phyloP scores from a whole-genome alignment of 2,888 invertebrate species.

The Torymus auratus region DNA sequence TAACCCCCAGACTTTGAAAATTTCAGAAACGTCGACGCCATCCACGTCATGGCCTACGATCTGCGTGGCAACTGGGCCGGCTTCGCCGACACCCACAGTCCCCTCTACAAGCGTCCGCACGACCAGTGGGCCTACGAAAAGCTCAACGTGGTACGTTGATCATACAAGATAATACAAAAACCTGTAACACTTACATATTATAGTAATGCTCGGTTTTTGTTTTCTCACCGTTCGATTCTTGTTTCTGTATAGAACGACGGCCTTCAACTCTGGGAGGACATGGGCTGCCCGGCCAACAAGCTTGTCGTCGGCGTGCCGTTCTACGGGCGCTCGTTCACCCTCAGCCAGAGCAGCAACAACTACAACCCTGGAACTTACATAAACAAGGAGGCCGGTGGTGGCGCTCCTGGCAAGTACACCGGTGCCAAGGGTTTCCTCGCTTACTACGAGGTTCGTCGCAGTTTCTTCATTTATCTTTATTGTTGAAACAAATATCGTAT shows the following conservation, averaged over 20 bases:
- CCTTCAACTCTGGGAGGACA: constrained; percentile 90
- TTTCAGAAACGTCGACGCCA: constrained; percentile 85
- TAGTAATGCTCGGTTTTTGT: background rate
- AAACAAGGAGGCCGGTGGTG: constrained; percentile 93
- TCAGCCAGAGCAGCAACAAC: constrained; percentile 89
- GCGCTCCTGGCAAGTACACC: constrained; percentile 90
- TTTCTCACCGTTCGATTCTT: background rate
- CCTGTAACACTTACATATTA: background rate
- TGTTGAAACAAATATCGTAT: too few relatives aligned
- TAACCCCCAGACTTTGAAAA: too few relatives aligned
- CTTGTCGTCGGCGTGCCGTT: constrained; percentile 93
- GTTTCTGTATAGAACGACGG: constrained; percentile 87
- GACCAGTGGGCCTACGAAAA: constrained; percentile 94
- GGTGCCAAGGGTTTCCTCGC: constrained; percentile 92
- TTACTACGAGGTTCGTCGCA: constrained; percentile 85
- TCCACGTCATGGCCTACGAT: constrained; percentile 93
- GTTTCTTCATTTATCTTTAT: background rate
- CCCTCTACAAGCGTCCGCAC: constrained; percentile 89
- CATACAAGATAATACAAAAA: constrained; percentile 21
- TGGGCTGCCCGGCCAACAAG: constrained; percentile 92
- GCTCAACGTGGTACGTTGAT: constrained; percentile 87
- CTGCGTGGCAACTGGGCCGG: constrained; percentile 93
- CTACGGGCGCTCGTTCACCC: constrained; percentile 91
- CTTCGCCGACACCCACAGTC: constrained; percentile 93
- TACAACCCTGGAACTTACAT: constrained; percentile 91